Conservation (phyloP, 2,113 vertebrate genomes). For the Vanacampus margaritifer region DNA sequence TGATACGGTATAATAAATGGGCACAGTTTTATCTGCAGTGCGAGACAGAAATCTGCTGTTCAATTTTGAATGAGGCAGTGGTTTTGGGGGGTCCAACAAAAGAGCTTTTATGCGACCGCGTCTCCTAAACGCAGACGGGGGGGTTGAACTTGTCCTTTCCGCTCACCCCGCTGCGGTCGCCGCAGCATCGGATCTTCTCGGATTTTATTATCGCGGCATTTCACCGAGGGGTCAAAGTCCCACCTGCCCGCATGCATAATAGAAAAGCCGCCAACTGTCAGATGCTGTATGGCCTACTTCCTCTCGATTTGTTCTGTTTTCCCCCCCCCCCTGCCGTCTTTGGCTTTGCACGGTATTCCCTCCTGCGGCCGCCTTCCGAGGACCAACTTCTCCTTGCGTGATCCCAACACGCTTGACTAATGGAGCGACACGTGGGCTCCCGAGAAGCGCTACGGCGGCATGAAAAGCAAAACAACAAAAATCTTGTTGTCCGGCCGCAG, state of each 20-base stretch:
- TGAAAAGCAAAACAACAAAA: constrained; percentile 2
- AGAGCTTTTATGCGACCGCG: constrained; percentile 45
- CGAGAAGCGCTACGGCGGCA: background rate
- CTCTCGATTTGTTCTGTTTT: background rate
- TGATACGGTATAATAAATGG: too few relatives aligned
- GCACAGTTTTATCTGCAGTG: too few relatives aligned
- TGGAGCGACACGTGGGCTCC: background rate
- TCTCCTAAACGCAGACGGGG: constrained; percentile 31
- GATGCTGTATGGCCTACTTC: background rate
- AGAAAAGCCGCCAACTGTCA: constrained; percentile 49
- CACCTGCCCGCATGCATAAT: constrained; percentile 61
- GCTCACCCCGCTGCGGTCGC: constrained; percentile 20
- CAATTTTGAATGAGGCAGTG: too few relatives aligned
- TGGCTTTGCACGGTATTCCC: background rate
- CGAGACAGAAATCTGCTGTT: too few relatives aligned
- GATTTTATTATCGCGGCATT: constrained; percentile 20
- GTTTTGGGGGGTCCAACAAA: constrained; percentile 27
- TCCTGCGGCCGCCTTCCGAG: background rate
- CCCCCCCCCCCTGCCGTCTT: background rate
- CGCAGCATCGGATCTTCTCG: constrained; percentile 6
- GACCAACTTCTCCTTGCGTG: background rate
- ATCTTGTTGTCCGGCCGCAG: background rate
- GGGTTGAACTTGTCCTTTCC: constrained; percentile 14
- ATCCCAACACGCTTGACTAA: background rate
- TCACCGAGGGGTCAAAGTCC: constrained; percentile 22